Conservation (phyloP, 2,113 vertebrate species). For the Pithys albifrons region DNA sequence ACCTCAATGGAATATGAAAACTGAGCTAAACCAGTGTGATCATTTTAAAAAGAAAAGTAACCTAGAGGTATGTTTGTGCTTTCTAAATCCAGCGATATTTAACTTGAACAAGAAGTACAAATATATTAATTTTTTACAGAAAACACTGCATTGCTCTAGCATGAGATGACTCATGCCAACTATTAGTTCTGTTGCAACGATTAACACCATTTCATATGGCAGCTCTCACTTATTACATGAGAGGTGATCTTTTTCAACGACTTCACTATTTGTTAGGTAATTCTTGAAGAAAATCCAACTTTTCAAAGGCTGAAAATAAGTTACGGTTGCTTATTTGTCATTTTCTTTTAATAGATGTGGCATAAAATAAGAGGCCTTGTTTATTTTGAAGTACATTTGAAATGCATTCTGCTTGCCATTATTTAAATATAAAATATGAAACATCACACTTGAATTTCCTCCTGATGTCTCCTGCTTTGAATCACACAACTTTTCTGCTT, state of each 20-base stretch:
- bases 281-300: not conserved
- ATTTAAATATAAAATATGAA: not conserved
- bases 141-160: not conserved
- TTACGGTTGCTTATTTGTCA: not conserved
- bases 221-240: not conserved
- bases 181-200: not conserved
- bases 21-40: not conserved
- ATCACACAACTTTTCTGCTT: not conserved
- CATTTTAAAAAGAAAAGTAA: constrained; percentile 7
- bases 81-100: not conserved
- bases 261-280: not conserved
- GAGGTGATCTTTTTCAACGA: not conserved
- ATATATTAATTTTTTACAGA: not conserved
- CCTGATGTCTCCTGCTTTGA: not conserved
- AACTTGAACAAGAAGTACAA: not conserved
- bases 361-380: not conserved
- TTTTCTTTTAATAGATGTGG: not conserved
- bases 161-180: not conserved
- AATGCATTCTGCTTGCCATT: not conserved
- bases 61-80: not conserved
- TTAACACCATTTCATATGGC: not conserved
- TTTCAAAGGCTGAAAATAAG: not conserved
- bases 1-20: not conserved
- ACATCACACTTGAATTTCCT: not conserved
- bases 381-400: not conserved